Evolutionary conservation across 2,888 invertebrate species (phyloP).

Genomic region (Ommatoiulus sabulosus): DNA sequence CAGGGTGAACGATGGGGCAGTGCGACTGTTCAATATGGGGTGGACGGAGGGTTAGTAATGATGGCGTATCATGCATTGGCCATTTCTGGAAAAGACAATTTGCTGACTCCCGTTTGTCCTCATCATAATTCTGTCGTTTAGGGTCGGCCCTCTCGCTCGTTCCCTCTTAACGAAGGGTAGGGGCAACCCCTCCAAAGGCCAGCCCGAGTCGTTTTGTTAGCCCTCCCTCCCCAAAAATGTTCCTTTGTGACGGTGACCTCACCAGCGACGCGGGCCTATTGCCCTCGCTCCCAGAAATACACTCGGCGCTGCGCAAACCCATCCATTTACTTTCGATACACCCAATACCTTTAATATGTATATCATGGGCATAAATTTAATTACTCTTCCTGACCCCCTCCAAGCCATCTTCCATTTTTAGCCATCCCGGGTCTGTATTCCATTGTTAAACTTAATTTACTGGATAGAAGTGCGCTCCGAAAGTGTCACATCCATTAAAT

Average conservation of each 20-base stretch:
- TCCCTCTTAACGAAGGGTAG: not conserved
- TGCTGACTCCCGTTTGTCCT: conserved; percentile 18
- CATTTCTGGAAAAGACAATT: conserved; percentile 39
- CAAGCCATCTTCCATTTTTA: not conserved
- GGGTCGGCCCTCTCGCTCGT: conserved; percentile 6
- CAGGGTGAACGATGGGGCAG: not conserved
- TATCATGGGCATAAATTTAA: not conserved
- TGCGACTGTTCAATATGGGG: not conserved
- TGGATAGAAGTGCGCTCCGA: not conserved
- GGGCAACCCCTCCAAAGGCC: not conserved
- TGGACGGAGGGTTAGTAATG: not conserved
- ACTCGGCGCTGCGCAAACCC: not conserved
- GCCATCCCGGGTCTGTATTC: not conserved
- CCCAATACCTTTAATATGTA: not conserved
- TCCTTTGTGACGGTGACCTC: not conserved
- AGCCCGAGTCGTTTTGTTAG: not conserved
- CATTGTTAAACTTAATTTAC: not conserved
- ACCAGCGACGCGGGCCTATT: not conserved
- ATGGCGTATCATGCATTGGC: not conserved
- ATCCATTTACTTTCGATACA: not conserved
- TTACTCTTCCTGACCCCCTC: not conserved
- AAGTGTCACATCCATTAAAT: not conserved
- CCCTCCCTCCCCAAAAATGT: not conserved
- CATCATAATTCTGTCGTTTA: conserved; percentile 47
- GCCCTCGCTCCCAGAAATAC: not conserved